phyloP scores from a whole-genome alignment of 2,888 invertebrate species.

The Scrobipalpa atriplicella region DNA sequence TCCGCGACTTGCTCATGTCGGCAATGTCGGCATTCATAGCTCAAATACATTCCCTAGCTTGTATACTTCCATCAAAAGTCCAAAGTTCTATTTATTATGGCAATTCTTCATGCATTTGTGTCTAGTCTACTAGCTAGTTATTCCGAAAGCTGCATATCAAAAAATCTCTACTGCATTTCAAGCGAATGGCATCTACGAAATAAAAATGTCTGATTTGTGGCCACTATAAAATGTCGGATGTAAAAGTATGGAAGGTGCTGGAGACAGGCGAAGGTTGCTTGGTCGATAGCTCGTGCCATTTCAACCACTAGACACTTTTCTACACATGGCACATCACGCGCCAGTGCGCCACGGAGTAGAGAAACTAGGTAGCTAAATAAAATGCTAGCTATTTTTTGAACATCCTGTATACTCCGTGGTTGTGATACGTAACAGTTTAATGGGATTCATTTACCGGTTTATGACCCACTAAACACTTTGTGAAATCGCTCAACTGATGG shows the following conservation, averaged over 20 bases:
- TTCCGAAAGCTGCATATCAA: not conserved
- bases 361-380: not conserved
- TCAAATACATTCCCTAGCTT: not conserved
- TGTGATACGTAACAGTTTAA: no score
- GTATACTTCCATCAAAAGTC: not conserved
- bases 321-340: constrained; percentile 40
- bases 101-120: not conserved
- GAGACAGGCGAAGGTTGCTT: constrained; percentile 18
- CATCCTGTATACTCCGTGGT: no score
- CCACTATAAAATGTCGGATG: constrained; percentile 2
- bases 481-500: no score
- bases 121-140: no score
- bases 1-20: constrained; percentile 4
- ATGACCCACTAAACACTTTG: no score
- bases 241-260: not conserved
- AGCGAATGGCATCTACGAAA: not conserved
- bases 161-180: not conserved
- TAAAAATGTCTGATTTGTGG: constrained; percentile 7
- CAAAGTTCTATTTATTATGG: not conserved
- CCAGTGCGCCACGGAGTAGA: not conserved
- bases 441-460: no score
- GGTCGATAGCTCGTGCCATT: constrained; percentile 32
- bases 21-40: not conserved
- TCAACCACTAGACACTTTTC: constrained; percentile 30
- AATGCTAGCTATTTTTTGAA: no score